phyloP scores from a whole-genome alignment of 1,140 invertebrate species.

The Amphibalanus amphitrite region DNA sequence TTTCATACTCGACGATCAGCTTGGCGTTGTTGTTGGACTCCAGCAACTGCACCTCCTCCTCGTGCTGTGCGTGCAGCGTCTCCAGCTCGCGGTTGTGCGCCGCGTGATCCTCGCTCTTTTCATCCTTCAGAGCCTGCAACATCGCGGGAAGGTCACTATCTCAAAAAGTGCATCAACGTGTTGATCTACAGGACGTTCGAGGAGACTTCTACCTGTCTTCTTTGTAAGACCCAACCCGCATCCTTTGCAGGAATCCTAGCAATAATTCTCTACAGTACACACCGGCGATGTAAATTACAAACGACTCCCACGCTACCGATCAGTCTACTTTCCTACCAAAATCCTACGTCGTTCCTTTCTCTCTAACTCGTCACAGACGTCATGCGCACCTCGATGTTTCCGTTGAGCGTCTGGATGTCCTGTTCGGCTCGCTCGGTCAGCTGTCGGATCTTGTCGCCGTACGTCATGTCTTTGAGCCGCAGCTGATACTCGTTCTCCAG shows the following conservation, averaged over 20 bases:
- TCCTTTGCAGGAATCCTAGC: no score
- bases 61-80: conserved; percentile 28
- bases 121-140: conserved; percentile 28
- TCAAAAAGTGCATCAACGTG: no score
- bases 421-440: neutral
- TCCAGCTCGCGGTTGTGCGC: neutral
- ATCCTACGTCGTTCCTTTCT: no score
- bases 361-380: conserved; percentile 18
- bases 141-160: no score
- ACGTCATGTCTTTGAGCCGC: conserved; percentile 33
- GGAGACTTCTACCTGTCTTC: no score
- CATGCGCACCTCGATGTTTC: neutral
- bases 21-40: conserved; percentile 60
- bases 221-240: no score
- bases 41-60: conserved; percentile 46
- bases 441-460: conserved; percentile 32
- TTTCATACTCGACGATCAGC: conserved; percentile 71
- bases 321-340: no score
- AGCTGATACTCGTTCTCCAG: conserved; percentile 37
- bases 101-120: conserved; percentile 25
- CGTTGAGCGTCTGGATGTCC: neutral
- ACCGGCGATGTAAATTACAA: no score
- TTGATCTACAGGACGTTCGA: no score
- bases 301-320: no score
- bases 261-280: no score